These are phyloP conservation scores for Euthynnus affinis DNA, from an alignment of 2,797 vertebrate species.

Conservation along the genomic window DNA sequence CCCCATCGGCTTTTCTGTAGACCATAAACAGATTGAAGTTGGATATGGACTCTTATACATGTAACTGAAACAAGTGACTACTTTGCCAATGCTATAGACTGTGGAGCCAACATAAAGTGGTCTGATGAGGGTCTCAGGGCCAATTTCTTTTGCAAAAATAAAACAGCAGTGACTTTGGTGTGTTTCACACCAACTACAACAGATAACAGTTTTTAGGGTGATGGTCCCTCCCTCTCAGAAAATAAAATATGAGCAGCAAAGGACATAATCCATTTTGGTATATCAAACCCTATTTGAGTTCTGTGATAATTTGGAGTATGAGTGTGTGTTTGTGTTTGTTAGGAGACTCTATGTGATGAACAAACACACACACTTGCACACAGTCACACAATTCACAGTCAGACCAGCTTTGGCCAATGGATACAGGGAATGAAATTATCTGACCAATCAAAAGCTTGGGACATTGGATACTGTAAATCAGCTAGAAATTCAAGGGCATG, in stretches of 20 bases:
- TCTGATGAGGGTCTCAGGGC: not conserved
- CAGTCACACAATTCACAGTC: slow-evolving; percentile 25
- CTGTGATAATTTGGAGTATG: slow-evolving; percentile 65
- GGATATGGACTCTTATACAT: slow-evolving; percentile 31
- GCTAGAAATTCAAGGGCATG: not conserved
- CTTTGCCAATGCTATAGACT: not conserved
- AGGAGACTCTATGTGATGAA: not conserved
- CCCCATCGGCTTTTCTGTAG: slow-evolving; percentile 53
- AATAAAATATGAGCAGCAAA: slow-evolving; percentile 55
- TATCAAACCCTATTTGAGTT: slow-evolving; percentile 52
- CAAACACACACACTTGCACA: slow-evolving; percentile 23
- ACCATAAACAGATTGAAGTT: slow-evolving; percentile 66
- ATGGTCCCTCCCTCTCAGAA: slow-evolving; percentile 15
- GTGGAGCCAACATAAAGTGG: not conserved
- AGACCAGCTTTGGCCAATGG: slow-evolving; percentile 35
- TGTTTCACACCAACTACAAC: not conserved
- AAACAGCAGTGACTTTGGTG: not conserved
- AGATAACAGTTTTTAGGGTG: not conserved
- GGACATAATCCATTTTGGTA: slow-evolving; percentile 72
- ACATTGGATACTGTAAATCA: slow-evolving; percentile 38
- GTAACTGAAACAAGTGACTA: slow-evolving; percentile 26
- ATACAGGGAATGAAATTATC: slow-evolving; percentile 46
- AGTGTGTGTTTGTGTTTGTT: slow-evolving; percentile 24
- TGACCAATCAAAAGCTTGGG: slow-evolving; percentile 41
- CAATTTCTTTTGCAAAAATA: not conserved